Percentiles rank a stretch among this genome's conserved stretches.
These are phyloP conservation scores for Prietella phreatophila DNA, from an alignment of 2,113 vertebrate genomes.

Conservation along the genomic window DNA sequence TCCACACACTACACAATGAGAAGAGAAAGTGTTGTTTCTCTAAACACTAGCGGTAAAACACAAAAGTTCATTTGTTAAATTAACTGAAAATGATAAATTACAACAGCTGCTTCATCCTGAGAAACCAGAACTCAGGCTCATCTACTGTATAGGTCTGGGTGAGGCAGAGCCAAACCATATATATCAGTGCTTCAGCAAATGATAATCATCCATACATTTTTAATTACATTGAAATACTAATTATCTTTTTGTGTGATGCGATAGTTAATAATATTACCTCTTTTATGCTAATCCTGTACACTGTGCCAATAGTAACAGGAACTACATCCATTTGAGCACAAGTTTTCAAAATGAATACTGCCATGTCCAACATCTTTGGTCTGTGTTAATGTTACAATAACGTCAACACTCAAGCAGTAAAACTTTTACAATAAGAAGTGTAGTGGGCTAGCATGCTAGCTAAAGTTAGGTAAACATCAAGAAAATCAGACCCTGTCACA, in stretches of 20 bases:
- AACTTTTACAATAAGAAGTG: not conserved
- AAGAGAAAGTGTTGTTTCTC: not conserved
- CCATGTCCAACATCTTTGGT: not conserved
- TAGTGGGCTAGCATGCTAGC: not conserved
- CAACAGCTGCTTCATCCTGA: not conserved
- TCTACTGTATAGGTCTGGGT: not conserved
- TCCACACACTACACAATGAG: not conserved
- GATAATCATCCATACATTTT: not conserved
- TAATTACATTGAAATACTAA: not conserved
- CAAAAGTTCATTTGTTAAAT: not conserved
- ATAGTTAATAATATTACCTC: not conserved
- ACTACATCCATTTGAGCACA: not conserved
- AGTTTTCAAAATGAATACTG: not conserved
- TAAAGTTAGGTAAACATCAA: not conserved
- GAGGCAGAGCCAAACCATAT: not conserved
- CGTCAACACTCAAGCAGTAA: not conserved
- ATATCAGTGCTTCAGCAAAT: not conserved
- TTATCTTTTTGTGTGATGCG: not conserved
- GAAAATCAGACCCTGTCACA: too few relatives aligned
- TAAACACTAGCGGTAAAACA: not conserved
- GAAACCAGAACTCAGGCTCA: not conserved
- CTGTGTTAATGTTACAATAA: not conserved
- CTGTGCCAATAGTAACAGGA: not conserved
- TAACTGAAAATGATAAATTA: conserved; percentile 18
- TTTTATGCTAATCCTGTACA: not conserved